Conservation (phyloP, 2,113 vertebrate species). For the Sclerurus mexicanus region DNA sequence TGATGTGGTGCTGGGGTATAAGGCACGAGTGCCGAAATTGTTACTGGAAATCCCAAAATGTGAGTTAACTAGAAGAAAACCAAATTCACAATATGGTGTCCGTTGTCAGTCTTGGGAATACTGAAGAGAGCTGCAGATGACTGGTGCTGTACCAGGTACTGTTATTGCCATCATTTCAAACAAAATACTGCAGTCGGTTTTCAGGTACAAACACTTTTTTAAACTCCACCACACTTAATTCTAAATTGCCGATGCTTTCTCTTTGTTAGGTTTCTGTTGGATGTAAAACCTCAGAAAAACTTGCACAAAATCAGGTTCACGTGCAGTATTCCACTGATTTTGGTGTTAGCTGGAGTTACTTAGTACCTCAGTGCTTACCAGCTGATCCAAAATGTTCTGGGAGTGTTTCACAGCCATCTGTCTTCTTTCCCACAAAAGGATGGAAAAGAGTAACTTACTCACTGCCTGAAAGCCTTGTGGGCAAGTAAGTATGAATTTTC, state of each 20-base stretch:
- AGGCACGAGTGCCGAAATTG: background rate
- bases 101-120: background rate
- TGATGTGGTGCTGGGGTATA: background rate
- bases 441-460: constrained; percentile 94
- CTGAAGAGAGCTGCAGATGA: background rate
- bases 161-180: background rate
- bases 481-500: constrained; percentile 84
- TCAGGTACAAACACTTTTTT: background rate
- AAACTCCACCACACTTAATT: background rate
- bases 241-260: background rate
- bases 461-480: constrained; percentile 87
- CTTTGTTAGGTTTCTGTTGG: constrained; percentile 87
- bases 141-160: background rate
- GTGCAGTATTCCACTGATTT: constrained; percentile 95
- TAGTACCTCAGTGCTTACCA: constrained; percentile 93
- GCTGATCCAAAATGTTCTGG: constrained; percentile 94
- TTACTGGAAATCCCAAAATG: background rate
- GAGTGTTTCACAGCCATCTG: constrained; percentile 91
- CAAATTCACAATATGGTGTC: background rate
- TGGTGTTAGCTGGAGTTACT: constrained; percentile 94
- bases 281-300: constrained; percentile 87
- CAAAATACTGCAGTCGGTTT: background rate
- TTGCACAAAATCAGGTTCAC: constrained; percentile 90
- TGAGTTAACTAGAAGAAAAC: background rate
- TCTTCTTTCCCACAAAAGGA: constrained; percentile 90